A percentile compares a stretch with the other conserved stretches of the same genome.
Conservation (phyloP, 2,797 vertebrate genomes). For the Karalla daura region DNA sequence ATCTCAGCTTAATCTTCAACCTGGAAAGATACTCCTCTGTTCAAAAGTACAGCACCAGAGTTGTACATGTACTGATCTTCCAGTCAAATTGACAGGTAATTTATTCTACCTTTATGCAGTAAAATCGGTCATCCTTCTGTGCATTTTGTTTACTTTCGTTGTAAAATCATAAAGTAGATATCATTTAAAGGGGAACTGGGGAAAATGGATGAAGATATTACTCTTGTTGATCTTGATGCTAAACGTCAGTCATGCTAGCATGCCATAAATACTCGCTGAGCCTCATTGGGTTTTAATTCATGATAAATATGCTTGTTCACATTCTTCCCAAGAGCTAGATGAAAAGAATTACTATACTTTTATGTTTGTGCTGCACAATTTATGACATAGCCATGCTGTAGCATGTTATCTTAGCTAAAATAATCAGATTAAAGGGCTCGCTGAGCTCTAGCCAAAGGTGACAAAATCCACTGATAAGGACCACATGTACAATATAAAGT, state of each 20-base stretch:
- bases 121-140: not conserved
- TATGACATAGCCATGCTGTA: not conserved
- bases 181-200: not conserved
- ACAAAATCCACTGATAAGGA: not conserved
- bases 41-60: not conserved
- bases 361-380: not conserved
- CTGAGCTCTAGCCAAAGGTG: not conserved
- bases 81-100: not conserved
- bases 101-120: not conserved
- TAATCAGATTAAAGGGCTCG: not conserved
- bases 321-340: not conserved
- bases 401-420: not conserved
- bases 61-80: not conserved
- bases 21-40: not conserved
- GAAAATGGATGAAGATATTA: not conserved
- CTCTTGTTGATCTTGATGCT: not conserved
- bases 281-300: too few relatives aligned
- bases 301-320: not conserved
- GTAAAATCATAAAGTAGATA: not conserved
- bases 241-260: too few relatives aligned
- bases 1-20: conserved; percentile 64
- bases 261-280: too few relatives aligned
- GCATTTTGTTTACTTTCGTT: not conserved
- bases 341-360: not conserved
- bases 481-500: too few relatives aligned